phyloP scores from a whole-genome alignment of 2,113 vertebrate genomes.

The Serinus canaria region DNA sequence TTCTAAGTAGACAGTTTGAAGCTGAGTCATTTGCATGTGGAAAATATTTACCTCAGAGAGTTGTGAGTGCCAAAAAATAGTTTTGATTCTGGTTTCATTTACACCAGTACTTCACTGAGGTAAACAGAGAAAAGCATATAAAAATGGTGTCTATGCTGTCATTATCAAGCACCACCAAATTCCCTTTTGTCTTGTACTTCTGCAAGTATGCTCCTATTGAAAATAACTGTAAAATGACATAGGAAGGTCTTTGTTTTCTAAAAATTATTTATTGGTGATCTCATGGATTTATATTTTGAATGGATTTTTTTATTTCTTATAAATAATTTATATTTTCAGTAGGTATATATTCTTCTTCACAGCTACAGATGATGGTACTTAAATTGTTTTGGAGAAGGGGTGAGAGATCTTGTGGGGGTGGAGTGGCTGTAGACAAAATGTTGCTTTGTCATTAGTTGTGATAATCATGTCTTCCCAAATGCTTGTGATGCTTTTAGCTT shows the following conservation, averaged over 20 bases:
- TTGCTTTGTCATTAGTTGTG: background rate
- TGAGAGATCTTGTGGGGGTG: background rate
- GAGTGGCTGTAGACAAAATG: background rate
- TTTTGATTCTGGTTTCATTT: background rate
- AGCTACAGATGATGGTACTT: background rate
- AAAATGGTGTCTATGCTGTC: background rate
- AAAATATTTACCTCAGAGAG: background rate
- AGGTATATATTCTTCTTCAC: background rate
- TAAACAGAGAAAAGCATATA: background rate
- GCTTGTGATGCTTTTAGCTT: background rate
- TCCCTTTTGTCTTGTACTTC: background rate
- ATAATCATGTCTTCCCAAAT: background rate
- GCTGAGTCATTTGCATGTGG: background rate
- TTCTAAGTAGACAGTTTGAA: background rate
- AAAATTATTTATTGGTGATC: background rate
- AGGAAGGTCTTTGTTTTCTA: accelerated
- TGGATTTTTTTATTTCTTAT: background rate
- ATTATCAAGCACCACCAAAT: background rate
- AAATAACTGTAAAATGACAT: background rate
- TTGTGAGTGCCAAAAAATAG: background rate
- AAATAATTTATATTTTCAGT: background rate
- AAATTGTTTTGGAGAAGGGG: background rate
- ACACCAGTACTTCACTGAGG: background rate
- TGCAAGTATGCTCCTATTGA: background rate
- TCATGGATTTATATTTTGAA: background rate